Percentiles rank a stretch among this genome's conserved stretches.
Evolutionary conservation across 2,888 invertebrate species (phyloP).

Genomic region (Erebia palarica): DNA sequence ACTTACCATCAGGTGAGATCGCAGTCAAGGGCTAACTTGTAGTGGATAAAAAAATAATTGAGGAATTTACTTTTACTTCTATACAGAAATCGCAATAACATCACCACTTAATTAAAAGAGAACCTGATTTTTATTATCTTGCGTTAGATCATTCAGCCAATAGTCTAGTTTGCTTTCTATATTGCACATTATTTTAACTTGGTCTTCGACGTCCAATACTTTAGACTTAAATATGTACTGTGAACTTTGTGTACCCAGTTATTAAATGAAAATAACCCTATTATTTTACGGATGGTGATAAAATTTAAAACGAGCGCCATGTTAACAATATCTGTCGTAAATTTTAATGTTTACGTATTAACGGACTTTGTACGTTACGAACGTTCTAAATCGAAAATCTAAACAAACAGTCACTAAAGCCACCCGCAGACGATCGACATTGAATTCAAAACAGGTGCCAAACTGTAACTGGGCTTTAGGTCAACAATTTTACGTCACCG

Average conservation of each 20-base stretch:
- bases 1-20: no score
- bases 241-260: no score
- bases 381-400: conserved; percentile 17
- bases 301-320: conserved; percentile 19
- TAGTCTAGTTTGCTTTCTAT: no score
- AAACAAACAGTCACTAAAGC: conserved; percentile 30
- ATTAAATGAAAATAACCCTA: conserved; percentile 26
- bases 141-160: no score
- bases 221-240: neutral
- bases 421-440: conserved; percentile 23
- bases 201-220: neutral
- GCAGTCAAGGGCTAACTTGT: no score
- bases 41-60: no score
- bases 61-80: no score
- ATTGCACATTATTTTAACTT: neutral
- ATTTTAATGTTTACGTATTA: conserved; percentile 36
- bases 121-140: no score
- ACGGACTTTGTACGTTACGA: conserved; percentile 23
- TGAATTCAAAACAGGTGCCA: neutral
- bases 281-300: conserved; percentile 20
- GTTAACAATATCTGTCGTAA: conserved; percentile 32
- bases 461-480: neutral
- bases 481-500: no score
- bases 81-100: no score
- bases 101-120: no score